A percentile compares a stretch with the other conserved stretches of the same genome.
phyloP scores from a whole-genome alignment of 2,888 invertebrate species.

The Athripsodes cinereus region DNA sequence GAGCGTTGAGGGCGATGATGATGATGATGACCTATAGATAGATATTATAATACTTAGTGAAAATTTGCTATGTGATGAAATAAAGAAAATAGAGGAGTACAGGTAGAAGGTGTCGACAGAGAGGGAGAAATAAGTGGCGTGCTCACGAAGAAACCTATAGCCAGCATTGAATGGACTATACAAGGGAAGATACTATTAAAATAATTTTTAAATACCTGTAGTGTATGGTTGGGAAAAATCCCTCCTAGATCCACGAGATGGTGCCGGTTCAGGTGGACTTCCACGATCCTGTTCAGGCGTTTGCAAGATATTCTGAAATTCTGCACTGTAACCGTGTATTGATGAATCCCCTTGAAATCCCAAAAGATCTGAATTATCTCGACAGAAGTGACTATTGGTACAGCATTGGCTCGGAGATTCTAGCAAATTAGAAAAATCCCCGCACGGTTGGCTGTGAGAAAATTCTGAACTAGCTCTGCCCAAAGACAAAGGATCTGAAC shows the following conservation, averaged over 20 bases:
- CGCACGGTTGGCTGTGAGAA: neutral
- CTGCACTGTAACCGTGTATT: slow-evolving; percentile 46
- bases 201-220: no score
- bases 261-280: slow-evolving; percentile 48
- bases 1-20: no score
- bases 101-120: no score
- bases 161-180: no score
- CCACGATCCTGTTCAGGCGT: slow-evolving; percentile 46
- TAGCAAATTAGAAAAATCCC: slow-evolving; percentile 23
- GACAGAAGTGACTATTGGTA: neutral
- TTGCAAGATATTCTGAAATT: slow-evolving; percentile 41
- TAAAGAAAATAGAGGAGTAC: no score
- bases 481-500: neutral
- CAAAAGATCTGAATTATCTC: slow-evolving; percentile 42
- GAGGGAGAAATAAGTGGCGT: no score
- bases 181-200: no score
- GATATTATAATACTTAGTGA: no score
- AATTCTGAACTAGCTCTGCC: neutral
- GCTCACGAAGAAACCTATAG: no score
- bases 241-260: slow-evolving; percentile 37
- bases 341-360: slow-evolving; percentile 39
- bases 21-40: no score
- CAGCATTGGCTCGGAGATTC: neutral
- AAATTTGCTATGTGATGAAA: no score
- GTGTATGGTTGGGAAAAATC: slow-evolving; percentile 25